A percentile compares a stretch with the other conserved stretches of the same genome.
Conservation (phyloP, 2,113 vertebrate species). For the Oryzias curvinotus region DNA sequence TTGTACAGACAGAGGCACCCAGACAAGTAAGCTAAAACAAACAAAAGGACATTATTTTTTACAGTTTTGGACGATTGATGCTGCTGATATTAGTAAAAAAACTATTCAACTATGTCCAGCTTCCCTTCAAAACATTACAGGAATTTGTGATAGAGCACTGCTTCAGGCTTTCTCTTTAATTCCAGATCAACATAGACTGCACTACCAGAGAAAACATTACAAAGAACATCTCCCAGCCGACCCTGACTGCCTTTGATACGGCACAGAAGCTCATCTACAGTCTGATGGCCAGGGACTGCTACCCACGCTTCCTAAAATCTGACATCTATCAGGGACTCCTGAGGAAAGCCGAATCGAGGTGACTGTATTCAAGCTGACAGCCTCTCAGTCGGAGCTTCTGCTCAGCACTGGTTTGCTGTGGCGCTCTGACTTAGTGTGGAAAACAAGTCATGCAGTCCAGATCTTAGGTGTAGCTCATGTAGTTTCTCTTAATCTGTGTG, state of each 20-base stretch:
- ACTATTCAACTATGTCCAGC: not conserved
- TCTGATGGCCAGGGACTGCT: slow-evolving; percentile 94
- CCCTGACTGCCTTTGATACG: slow-evolving; percentile 84
- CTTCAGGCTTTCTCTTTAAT: slow-evolving; percentile 34
- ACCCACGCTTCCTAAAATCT: slow-evolving; percentile 92
- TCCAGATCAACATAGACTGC: slow-evolving; percentile 94
- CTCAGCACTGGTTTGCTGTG: slow-evolving; percentile 41
- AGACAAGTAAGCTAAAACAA: slow-evolving; percentile 84
- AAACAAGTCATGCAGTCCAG: slow-evolving; percentile 41
- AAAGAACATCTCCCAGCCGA: slow-evolving; percentile 85
- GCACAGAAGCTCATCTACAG: slow-evolving; percentile 88
- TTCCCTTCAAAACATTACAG: slow-evolving; percentile 8
- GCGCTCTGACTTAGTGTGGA: slow-evolving; percentile 47
- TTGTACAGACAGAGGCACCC: slow-evolving; percentile 89
- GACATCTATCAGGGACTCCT: slow-evolving; percentile 77
- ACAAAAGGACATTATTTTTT: not conserved
- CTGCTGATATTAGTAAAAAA: not conserved
- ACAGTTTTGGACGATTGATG: not conserved
- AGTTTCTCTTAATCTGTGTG: slow-evolving; percentile 41
- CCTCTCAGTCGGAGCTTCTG: slow-evolving; percentile 22
- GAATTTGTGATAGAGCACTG: slow-evolving; percentile 6
- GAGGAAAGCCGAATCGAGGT: slow-evolving; percentile 65
- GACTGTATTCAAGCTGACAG: slow-evolving; percentile 47
- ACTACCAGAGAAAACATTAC: slow-evolving; percentile 87
- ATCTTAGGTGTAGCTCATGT: slow-evolving; percentile 32